Conservation (phyloP, 2,113 vertebrate genomes). For the Rhinolophus sinicus region DNA sequence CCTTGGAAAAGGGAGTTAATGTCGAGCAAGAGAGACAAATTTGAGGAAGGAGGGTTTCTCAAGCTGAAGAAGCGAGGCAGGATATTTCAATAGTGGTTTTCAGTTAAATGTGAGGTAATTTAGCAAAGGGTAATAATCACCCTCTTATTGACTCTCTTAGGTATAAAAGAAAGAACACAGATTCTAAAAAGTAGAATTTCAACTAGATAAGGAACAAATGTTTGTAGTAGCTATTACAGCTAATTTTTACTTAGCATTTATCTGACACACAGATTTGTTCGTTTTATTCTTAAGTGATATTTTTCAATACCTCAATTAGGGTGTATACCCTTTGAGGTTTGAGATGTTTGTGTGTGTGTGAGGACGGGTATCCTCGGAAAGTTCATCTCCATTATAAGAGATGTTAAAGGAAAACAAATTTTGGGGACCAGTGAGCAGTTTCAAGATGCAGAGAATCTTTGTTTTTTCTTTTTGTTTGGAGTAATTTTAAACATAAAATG, state of each 20-base stretch:
- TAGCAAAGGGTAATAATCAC: background rate
- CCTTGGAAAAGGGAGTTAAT: background rate
- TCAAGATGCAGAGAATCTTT: background rate
- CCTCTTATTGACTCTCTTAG: background rate
- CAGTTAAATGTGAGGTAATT: background rate
- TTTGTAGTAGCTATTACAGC: background rate
- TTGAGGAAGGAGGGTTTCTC: background rate
- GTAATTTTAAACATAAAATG: background rate
- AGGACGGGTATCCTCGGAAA: too few species aligned
- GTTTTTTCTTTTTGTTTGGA: background rate
- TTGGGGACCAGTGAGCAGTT: background rate
- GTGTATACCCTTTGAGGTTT: background rate
- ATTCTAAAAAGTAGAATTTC: conserved; percentile 8
- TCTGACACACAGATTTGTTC: background rate
- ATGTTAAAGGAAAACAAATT: background rate
- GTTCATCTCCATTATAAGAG: background rate
- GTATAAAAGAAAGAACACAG: background rate
- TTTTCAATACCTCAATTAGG: background rate
- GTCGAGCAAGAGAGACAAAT: background rate
- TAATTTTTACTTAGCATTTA: background rate
- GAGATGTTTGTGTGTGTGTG: background rate
- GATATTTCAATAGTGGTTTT: background rate
- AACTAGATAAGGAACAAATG: background rate
- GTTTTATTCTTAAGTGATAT: background rate
- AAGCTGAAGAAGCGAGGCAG: background rate